phyloP scores from a whole-genome alignment of 23 tunicate genomes.

The Styela clava region DNA sequence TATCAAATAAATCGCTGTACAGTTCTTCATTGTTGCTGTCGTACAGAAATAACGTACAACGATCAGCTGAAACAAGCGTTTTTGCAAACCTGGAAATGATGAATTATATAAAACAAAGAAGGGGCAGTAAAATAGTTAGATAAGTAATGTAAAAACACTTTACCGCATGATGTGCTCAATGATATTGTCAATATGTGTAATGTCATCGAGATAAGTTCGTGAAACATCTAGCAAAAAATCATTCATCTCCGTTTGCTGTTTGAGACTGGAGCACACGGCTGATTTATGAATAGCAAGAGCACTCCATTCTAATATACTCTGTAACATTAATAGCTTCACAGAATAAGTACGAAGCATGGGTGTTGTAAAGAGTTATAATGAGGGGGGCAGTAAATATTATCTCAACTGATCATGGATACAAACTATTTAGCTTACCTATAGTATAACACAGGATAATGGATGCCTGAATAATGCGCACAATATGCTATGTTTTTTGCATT shows the following conservation, averaged over 20 bases:
- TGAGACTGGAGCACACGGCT: constrained; percentile 48
- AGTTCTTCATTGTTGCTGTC: constrained; percentile 61
- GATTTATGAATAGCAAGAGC: constrained; percentile 62
- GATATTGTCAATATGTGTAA: constrained; percentile 63
- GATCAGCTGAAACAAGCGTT: constrained; percentile 64
- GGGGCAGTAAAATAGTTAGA: neutral
- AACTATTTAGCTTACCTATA: constrained; percentile 1
- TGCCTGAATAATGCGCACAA: too few relatives aligned
- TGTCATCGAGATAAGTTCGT: constrained; percentile 60
- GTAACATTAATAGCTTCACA: too few relatives aligned
- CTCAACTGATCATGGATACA: neutral
- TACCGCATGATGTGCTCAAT: constrained; percentile 81
- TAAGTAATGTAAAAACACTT: neutral
- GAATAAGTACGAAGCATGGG: neutral
- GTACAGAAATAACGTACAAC: constrained; percentile 57
- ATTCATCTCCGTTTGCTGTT: constrained; percentile 72
- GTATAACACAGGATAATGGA: too few relatives aligned
- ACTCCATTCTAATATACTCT: constrained; percentile 59
- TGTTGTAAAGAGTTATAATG: neutral
- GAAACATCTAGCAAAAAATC: constrained; percentile 78
- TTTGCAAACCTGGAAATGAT: constrained; percentile 73
- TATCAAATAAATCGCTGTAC: constrained; percentile 60
- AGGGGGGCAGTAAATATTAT: neutral
- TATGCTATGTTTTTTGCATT: too few relatives aligned
- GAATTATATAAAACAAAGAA: too few relatives aligned